These are phyloP conservation scores for Toxostoma redivivum DNA, from an alignment of 2,113 vertebrate species.

Conservation along the genomic window DNA sequence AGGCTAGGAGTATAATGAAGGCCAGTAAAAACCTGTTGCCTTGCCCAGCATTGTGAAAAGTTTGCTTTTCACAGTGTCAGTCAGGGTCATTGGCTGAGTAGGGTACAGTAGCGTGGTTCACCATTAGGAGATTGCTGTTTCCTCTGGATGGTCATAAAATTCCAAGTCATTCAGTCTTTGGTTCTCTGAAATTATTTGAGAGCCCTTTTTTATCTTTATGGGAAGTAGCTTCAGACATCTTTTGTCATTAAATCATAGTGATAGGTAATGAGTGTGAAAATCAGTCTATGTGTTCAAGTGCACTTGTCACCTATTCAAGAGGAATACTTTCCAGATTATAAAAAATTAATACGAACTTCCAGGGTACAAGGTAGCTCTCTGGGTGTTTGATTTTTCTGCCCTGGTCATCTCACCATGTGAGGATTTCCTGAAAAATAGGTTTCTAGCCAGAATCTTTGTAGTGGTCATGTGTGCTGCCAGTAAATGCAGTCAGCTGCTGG, in stretches of 20 bases:
- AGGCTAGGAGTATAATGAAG: background rate
- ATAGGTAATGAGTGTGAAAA: background rate
- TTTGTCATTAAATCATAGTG: background rate
- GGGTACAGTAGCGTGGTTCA: background rate
- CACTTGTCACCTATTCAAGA: background rate
- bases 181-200: background rate
- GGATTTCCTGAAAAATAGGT: background rate
- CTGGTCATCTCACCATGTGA: background rate
- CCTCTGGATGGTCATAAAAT: rapidly evolving
- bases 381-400: background rate
- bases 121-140: background rate
- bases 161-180: background rate
- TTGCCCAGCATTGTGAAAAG: background rate
- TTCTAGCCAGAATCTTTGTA: background rate
- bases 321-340: background rate
- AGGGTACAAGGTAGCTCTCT: background rate
- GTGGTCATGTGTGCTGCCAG: background rate
- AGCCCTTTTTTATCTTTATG: background rate
- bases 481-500: background rate
- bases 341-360: background rate
- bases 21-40: background rate
- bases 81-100: background rate
- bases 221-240: background rate
- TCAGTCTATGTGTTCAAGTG: background rate
- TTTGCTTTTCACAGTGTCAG: background rate